Conservation (phyloP, 2,888 invertebrate species). For the Tiliacea aurago region DNA sequence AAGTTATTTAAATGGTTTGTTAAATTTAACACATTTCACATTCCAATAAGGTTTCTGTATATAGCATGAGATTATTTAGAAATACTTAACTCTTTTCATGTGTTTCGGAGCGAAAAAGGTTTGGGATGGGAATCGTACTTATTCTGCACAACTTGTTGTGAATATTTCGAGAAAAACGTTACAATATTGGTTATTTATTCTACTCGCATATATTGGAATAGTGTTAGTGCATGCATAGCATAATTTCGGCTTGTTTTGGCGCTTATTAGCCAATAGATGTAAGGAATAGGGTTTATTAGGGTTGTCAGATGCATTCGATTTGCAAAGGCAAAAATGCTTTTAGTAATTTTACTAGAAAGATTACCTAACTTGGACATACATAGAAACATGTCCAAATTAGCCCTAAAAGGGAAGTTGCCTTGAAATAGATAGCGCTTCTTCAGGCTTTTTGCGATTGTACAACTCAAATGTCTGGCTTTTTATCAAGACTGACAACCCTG, state of each 20-base stretch:
- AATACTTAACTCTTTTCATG: conserved; percentile 38
- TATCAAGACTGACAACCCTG: conserved; percentile 59
- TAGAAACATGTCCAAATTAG: conserved; percentile 16
- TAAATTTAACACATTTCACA: conserved; percentile 61
- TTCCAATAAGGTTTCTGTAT: conserved; percentile 59
- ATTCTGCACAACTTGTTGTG: conserved; percentile 57
- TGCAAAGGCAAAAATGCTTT: conserved; percentile 28
- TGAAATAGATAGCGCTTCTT: conserved; percentile 18
- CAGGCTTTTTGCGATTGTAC: conserved; percentile 21
- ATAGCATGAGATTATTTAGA: conserved; percentile 52
- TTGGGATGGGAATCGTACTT: conserved; percentile 72
- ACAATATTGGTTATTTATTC: conserved; percentile 63
- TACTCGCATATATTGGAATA: conserved; percentile 68
- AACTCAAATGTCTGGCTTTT: conserved; percentile 24
- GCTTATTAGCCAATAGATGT: conserved; percentile 56
- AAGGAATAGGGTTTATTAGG: conserved; percentile 50
- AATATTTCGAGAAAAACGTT: conserved; percentile 51
- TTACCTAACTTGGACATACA: conserved; percentile 13
- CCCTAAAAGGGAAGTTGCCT: conserved; percentile 34
- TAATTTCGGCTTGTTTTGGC: conserved; percentile 60
- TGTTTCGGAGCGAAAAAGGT: conserved; percentile 57
- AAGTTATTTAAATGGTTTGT: conserved; percentile 34
- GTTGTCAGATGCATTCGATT: conserved; percentile 54
- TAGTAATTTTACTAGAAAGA: conserved; percentile 4
- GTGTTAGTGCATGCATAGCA: conserved; percentile 62